phyloP scores from a whole-genome alignment of 2,888 invertebrate genomes.

The Drosophila infuscata region DNA sequence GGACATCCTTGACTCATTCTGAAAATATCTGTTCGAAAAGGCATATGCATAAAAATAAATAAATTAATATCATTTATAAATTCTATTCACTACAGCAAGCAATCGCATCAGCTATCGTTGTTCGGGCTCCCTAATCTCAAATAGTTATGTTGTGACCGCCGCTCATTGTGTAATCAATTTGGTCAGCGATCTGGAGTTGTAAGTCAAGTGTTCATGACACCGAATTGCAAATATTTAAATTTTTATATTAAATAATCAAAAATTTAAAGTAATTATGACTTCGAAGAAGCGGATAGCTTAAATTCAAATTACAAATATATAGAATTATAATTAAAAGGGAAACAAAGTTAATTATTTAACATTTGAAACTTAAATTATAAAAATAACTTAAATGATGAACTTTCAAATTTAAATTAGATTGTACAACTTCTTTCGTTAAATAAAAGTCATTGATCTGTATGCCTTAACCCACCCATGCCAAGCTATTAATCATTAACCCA shows the following conservation, averaged over 20 bases:
- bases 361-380: background rate
- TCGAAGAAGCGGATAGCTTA: background rate
- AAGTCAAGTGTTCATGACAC: conserved; percentile 56
- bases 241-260: background rate
- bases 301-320: background rate
- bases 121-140: conserved; percentile 86
- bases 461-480: background rate
- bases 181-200: conserved; percentile 85
- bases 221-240: background rate
- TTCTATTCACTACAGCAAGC: conserved; percentile 62
- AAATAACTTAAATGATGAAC: background rate
- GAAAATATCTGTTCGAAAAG: conserved; percentile 4
- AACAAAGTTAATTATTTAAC: background rate
- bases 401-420: conserved; percentile 2
- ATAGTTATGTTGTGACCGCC: conserved; percentile 87
- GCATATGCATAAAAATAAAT: conserved; percentile 2
- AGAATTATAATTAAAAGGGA: background rate
- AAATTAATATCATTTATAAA: background rate
- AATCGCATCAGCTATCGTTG: conserved; percentile 83
- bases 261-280: background rate
- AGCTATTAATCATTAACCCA: background rate
- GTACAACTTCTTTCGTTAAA: background rate
- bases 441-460: background rate
- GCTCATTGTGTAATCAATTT: conserved; percentile 87
- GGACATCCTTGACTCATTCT: conserved; percentile 41